Percentiles rank a stretch among this genome's conserved stretches.
Evolutionary conservation across 2,797 vertebrate genomes (phyloP).

Genomic region (Poecilia velifera): DNA sequence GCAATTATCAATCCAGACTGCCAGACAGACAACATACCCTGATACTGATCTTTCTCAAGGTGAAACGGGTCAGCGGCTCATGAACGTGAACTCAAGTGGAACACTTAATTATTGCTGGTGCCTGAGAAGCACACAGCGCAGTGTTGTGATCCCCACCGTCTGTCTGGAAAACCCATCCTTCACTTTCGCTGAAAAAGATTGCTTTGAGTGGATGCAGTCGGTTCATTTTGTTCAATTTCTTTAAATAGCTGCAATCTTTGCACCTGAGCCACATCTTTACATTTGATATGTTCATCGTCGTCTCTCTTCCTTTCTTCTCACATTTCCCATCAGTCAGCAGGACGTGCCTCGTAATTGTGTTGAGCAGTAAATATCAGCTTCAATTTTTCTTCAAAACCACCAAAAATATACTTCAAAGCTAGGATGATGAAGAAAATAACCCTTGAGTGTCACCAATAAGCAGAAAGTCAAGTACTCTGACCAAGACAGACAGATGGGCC

Average conservation of each 20-base stretch:
- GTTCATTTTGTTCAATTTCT: not conserved
- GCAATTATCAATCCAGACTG: slow-evolving; percentile 50
- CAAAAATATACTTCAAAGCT: slow-evolving; percentile 58
- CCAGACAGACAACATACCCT: slow-evolving; percentile 67
- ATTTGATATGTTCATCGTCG: not conserved
- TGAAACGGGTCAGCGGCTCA: slow-evolving; percentile 57
- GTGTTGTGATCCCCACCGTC: slow-evolving; percentile 39
- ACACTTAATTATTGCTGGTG: slow-evolving; percentile 18
- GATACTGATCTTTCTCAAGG: slow-evolving; percentile 46
- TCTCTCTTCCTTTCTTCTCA: not conserved
- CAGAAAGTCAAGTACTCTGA: not conserved
- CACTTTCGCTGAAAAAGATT: slow-evolving; percentile 7
- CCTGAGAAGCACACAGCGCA: slow-evolving; percentile 37
- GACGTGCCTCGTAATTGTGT: slow-evolving; percentile 39
- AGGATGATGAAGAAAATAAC: slow-evolving; percentile 39
- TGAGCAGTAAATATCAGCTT: slow-evolving; percentile 38
- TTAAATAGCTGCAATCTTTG: not conserved
- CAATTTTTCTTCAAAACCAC: slow-evolving; percentile 57
- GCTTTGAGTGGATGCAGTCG: not conserved
- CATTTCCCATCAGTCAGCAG: slow-evolving; percentile 39
- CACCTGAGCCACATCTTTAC: not conserved
- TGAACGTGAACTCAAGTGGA: not conserved
- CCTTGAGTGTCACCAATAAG: not conserved
- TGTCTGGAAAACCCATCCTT: slow-evolving; percentile 24
- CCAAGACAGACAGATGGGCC: not conserved